Evolutionary conservation across 2,113 vertebrate species (phyloP).

Genomic region (Otis tarda): DNA sequence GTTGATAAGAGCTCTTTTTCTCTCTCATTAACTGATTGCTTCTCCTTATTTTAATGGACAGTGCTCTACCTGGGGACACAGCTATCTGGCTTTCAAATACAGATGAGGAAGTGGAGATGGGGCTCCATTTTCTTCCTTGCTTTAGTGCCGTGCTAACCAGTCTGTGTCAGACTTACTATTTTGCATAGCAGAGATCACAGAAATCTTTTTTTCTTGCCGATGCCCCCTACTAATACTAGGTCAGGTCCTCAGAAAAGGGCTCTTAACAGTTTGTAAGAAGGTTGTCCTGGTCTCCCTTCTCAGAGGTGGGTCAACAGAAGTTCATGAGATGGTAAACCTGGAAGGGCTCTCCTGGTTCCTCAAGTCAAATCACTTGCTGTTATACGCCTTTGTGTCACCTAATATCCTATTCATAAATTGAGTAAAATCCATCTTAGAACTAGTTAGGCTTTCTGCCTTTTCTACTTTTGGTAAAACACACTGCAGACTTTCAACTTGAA

Average conservation of each 20-base stretch:
- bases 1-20: background rate
- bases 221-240: background rate
- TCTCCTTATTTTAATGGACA: background rate
- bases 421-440: background rate
- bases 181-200: background rate
- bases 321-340: background rate
- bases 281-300: background rate
- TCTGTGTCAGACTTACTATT: background rate
- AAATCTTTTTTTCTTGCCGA: background rate
- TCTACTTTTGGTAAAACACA: background rate
- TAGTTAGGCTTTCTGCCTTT: background rate
- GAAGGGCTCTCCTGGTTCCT: background rate
- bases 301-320: background rate
- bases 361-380: background rate
- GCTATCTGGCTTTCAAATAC: background rate
- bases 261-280: background rate
- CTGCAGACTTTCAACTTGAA: background rate
- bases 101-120: fast-evolving
- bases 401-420: background rate
- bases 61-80: background rate
- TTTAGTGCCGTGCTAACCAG: background rate
- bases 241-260: background rate
- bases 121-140: background rate
- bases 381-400: background rate
- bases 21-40: constrained; percentile 37